Evolutionary conservation across 2,888 invertebrate genomes (phyloP), one percentile per base, ranked within the genome.

Genomic region (Sepioteuthis lessoniana): DNA sequence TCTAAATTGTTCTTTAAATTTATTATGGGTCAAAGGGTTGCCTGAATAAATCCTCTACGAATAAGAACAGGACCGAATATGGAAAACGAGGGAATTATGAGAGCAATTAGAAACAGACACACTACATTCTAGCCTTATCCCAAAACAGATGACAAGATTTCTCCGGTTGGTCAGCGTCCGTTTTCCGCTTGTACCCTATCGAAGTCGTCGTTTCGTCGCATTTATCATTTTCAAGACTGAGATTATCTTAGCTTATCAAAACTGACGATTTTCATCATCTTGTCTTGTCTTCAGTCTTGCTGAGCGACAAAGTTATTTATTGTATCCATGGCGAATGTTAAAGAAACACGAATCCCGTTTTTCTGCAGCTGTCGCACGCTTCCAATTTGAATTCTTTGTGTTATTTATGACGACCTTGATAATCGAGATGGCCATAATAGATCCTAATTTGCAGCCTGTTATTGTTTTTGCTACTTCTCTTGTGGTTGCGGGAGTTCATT

Each of bases 1-100:
- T 76, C 76, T 76, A 76, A 76, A 76, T 76, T n/a, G n/a, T 76
- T 76, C n/a, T 76, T 76, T 76, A 76, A 76, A 76, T 76, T 76
- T 76, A 76, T 76, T 76, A 35, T 76, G 76, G 76, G 76, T 76
- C 76, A 35, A 13, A 35, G 35, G 19, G n/a, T n/a, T 76, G 21
- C 0, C n/a, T 0, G 31, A n/a, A 76, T 76, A 76, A 76, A 76
- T 76, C 76, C n/a, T 76, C 76, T 13, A n/a, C 76, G n/a, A 76
- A 76, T 76, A n/a, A 76, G n/a, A 76, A 55, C 25, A 55, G 16
- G 76, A n/a, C 16, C 8, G 76, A n/a, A 76, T 76, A 31, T n/a
- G 19, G 76, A 35, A 55, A 76, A n/a, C n/a, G 13, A 13, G 13
- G n/a, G 76, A 76, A 76, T 76, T 76, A n/a, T n/a, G 76, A 13